Evolutionary conservation across 2,113 vertebrate species (phyloP).

Genomic region (Blennius ocellaris): DNA sequence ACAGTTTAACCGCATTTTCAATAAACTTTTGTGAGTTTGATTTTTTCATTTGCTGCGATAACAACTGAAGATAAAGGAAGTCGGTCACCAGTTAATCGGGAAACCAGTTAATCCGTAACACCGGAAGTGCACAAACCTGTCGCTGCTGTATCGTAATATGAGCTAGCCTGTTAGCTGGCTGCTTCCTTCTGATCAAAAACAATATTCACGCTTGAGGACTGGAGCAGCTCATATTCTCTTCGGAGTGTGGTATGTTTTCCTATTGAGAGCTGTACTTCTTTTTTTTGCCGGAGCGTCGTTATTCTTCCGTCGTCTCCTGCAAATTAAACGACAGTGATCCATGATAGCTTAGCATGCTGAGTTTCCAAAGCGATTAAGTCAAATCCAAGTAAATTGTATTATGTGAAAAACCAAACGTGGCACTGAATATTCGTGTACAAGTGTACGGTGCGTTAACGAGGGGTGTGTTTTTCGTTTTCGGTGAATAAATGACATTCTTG

Average conservation of each 20-base stretch:
- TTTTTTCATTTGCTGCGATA: too few species aligned
- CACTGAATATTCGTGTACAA: neutral
- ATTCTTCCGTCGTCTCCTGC: too few species aligned
- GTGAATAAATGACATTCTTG: neutral
- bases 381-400: neutral
- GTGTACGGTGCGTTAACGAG: accelerated
- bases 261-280: accelerated
- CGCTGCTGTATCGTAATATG: neutral
- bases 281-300: neutral
- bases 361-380: neutral
- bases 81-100: too few species aligned
- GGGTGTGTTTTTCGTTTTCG: neutral
- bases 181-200: neutral
- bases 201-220: neutral
- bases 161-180: conserved; percentile 23
- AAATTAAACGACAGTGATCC: too few species aligned
- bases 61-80: too few species aligned
- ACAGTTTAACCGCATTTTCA: too few species aligned
- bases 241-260: neutral
- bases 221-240: neutral
- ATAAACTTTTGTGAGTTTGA: too few species aligned
- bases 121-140: neutral
- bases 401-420: accelerated
- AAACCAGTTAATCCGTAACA: too few species aligned
- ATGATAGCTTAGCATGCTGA: conserved; percentile 1